Base-by-base conservation (phyloP, 2,888 invertebrate species). In the Ephialtes manifestator region DNA sequence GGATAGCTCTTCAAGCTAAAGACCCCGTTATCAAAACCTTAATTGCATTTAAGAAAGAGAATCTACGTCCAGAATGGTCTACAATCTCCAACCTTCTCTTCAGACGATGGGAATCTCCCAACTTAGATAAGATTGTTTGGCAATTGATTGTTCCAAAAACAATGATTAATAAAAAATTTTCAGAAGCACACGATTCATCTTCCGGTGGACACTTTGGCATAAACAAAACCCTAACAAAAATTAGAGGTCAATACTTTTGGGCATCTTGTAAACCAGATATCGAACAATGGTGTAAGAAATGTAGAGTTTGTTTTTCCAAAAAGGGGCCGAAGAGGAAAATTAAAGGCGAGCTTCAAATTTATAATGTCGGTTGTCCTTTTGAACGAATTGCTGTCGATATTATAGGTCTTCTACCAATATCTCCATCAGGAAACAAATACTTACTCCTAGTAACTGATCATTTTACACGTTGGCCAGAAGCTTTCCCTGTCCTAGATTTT, bases 381-480 rank as follows among this genome's bases (percentile, higher is more conserved):
- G 86, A 88, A 48, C 24, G 86, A 28, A 85, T 87, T 8, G 87
- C 88, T 8, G 82, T 88, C 8, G 89, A 90, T 74, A 85, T 89
- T 15, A 78, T 87, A 3, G 90, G 89, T 1, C 89, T 86, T 13
- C 86, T 89, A 28, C 87, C 89, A 4, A 81, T 68, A 70, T 85
- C 87, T 0, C 60, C 83, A 2, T 65, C 72, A 0, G 88, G 87
- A n/a, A 90, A 90, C 71, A 87, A 87, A 31, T 90, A 88, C 75
- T 80, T 90, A 1, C 48, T 90, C 24, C 89, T 90, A 0, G 87
- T 86, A 1, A 87, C 85, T 8, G 87, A 86, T 51, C 88, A 90
- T 46, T 89, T 91, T 20, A 90, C 84, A n/a, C 88, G 89, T 48
- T 90, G 89, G 89, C 85, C 87, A 1, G 90, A 91, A 82, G 89